Conservation (phyloP, 2,888 invertebrate species). For the Junonia oenone region DNA sequence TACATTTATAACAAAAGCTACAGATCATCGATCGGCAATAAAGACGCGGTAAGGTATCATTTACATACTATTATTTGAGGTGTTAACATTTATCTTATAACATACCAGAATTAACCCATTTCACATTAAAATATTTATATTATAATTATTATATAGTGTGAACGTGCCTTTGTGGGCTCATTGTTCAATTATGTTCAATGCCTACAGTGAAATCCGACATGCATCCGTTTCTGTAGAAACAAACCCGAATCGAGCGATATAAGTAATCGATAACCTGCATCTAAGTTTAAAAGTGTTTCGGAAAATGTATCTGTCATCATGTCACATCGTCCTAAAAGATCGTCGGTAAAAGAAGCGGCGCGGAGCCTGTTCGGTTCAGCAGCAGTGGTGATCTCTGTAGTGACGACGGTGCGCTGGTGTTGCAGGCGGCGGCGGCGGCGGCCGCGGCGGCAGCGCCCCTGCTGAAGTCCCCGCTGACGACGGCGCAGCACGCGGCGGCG, state of each 20-base stretch:
- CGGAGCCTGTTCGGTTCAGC: no score
- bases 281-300: no score
- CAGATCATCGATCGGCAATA: constrained; percentile 22
- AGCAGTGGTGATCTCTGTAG: no score
- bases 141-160: neutral
- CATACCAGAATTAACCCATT: neutral
- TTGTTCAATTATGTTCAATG: constrained; percentile 39
- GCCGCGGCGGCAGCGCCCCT: constrained; percentile 88
- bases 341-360: no score
- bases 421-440: constrained; percentile 82
- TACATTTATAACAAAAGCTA: constrained; percentile 7
- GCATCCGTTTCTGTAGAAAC: no score
- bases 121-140: neutral
- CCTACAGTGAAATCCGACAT: neutral
- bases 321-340: no score
- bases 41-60: constrained; percentile 32
- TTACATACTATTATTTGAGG: constrained; percentile 6
- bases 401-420: no score
- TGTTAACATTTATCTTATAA: neutral
- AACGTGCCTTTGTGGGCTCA: constrained; percentile 56
- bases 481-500: constrained; percentile 92
- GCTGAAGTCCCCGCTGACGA: constrained; percentile 90
- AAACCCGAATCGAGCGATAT: neutral
- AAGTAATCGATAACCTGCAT: neutral
- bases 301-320: no score